Evolutionary conservation across 2,113 vertebrate genomes (phyloP).

Genomic region (Muntiacus muntjak): DNA sequence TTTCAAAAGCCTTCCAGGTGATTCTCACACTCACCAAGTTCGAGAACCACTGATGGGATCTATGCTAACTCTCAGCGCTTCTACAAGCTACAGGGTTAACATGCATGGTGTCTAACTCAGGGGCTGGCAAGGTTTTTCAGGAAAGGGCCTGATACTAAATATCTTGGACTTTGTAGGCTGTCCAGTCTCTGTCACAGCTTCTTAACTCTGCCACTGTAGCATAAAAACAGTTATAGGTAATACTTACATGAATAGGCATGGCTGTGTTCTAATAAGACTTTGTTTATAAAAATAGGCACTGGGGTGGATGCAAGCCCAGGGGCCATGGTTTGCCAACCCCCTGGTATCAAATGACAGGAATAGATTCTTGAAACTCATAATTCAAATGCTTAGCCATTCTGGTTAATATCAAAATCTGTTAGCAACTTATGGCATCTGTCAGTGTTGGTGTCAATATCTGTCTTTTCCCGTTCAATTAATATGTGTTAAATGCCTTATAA

Average conservation of each 20-base stretch:
- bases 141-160: neutral
- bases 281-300: neutral
- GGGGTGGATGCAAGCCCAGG: neutral
- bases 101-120: neutral
- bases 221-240: neutral
- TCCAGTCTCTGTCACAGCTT: neutral
- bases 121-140: neutral
- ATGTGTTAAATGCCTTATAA: neutral
- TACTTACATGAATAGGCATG: neutral
- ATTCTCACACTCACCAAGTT: neutral
- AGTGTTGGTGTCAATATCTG: neutral
- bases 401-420: conserved; percentile 1
- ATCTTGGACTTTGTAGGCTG: neutral
- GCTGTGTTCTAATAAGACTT: neutral
- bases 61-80: neutral
- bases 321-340: neutral
- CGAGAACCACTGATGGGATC: neutral
- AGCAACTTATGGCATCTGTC: neutral
- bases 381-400: neutral
- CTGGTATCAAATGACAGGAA: neutral
- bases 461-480: neutral
- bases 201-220: neutral
- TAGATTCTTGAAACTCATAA: neutral
- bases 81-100: neutral
- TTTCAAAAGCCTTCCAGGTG: neutral